Percentiles rank a stretch among this genome's conserved stretches.
Conservation (phyloP, 2,797 vertebrate species). For the Urosaurus nigricauda region DNA sequence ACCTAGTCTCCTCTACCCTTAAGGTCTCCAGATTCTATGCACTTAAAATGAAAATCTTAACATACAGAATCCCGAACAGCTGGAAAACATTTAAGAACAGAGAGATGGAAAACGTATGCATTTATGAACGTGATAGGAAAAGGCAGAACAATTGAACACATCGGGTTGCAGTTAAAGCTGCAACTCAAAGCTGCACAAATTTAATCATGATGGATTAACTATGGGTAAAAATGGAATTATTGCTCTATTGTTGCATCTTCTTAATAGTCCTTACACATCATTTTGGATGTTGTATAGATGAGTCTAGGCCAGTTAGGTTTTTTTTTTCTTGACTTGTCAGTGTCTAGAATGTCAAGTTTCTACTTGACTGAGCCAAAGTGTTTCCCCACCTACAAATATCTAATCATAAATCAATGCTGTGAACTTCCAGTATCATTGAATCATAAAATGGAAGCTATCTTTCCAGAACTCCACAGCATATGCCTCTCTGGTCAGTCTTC, state of each 20-base stretch:
- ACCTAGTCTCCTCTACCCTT: slow-evolving; percentile 41
- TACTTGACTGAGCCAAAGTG: slow-evolving; percentile 10
- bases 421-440: not conserved
- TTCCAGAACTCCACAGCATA: not conserved
- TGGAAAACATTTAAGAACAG: slow-evolving; percentile 62
- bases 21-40: slow-evolving; percentile 39
- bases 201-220: slow-evolving; percentile 49
- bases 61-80: slow-evolving; percentile 46
- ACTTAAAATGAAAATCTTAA: slow-evolving; percentile 38
- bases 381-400: not conserved
- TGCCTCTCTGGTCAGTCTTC: slow-evolving; percentile 14
- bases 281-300: not conserved
- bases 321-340: slow-evolving; percentile 14
- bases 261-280: not conserved
- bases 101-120: slow-evolving; percentile 63
- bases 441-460: slow-evolving; percentile 8
- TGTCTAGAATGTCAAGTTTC: slow-evolving; percentile 4
- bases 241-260: not conserved
- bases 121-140: slow-evolving; percentile 53
- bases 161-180: slow-evolving; percentile 30
- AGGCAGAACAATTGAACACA: slow-evolving; percentile 46
- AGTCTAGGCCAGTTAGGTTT: not conserved
- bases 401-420: slow-evolving; percentile 41
- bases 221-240: slow-evolving; percentile 36
- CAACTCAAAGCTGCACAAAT: not conserved